A percentile compares a stretch with the other conserved stretches of the same genome.
Evolutionary conservation across 2,888 invertebrate genomes (phyloP).

Genomic region (Stenoptilia bipunctidactyla): DNA sequence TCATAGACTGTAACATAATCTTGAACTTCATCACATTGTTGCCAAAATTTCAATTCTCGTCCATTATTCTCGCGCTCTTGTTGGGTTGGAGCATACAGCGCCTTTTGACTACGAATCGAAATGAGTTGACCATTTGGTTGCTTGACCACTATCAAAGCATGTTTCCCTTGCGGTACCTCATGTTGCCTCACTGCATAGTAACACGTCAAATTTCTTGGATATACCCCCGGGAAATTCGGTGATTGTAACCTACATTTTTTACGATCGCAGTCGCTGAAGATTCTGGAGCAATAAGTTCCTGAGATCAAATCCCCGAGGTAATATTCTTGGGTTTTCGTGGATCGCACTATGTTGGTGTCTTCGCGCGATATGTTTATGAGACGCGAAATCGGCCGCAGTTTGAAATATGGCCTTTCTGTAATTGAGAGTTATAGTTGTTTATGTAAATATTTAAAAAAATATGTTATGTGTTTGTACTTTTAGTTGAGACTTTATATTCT

Average conservation of each 20-base stretch:
- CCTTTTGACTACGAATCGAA: slow-evolving; percentile 84
- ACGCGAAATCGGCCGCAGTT: slow-evolving; percentile 55
- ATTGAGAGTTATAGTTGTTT: slow-evolving; percentile 16
- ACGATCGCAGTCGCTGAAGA: slow-evolving; percentile 93
- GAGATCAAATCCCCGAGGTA: slow-evolving; percentile 90
- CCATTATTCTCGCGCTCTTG: slow-evolving; percentile 72
- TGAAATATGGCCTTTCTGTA: slow-evolving; percentile 66
- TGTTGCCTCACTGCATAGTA: slow-evolving; percentile 92
- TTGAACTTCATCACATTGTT: slow-evolving; percentile 88
- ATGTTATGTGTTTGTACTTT: too few species aligned
- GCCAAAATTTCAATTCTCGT: slow-evolving; percentile 78
- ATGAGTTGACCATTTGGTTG: slow-evolving; percentile 89
- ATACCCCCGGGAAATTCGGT: slow-evolving; percentile 93
- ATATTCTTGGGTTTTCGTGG: slow-evolving; percentile 71
- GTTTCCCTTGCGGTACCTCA: slow-evolving; percentile 88
- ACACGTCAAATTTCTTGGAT: slow-evolving; percentile 94
- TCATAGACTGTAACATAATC: slow-evolving; percentile 92
- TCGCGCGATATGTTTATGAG: slow-evolving; percentile 65
- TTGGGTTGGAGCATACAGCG: slow-evolving; percentile 71
- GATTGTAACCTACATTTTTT: slow-evolving; percentile 91
- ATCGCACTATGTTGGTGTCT: slow-evolving; percentile 47
- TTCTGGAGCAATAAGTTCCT: slow-evolving; percentile 92
- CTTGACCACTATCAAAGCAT: slow-evolving; percentile 87
- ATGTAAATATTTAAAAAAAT: too few species aligned
- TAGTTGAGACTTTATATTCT: too few species aligned